Evolutionary conservation across 2,113 vertebrate genomes (phyloP), one percentile per base, ranked within the genome.

Genomic region (Takifugu flavidus): DNA sequence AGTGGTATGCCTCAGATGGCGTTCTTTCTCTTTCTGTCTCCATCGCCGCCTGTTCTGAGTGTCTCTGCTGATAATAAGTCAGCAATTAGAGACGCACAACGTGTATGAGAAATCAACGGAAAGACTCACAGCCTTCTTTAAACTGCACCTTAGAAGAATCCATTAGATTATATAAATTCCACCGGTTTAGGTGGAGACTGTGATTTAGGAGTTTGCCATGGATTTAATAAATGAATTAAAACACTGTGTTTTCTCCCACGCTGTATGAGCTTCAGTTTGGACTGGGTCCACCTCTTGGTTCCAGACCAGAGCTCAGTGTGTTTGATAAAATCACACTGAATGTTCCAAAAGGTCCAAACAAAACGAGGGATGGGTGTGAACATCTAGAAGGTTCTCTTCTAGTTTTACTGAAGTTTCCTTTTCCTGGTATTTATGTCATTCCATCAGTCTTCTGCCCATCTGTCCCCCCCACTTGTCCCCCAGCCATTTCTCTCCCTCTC

Each of bases 21-120:
- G 6, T 50, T 60, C 61, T 53, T 42, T 49, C 59, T 52, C 52
- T 66, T 65, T 46, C 42, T 61, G 27, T 70, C 63, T 47, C 65
- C 26, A 7, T 53, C 43, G 68, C 34, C 8, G 8, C 34, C 34
- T 39, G 34, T 39, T 39, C 34, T 39, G 34, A 39, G 34, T 39
- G 67, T 65, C 70, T 66, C 69, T 25, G 46, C 70, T 63, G 63
- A 66, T 74, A 74, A 72, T 76, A 68, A 75, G 73, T 76, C 65
- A n/a, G 13, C 53, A 14, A 39, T 39, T 39, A 39, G 34, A 39
- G 34, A 39, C 7, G 11, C 6, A 39, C 7, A 20, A 11, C 7
- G 34, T 10, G 8, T 39, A 10, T 39, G 34, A 11, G 34, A 39
- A 34, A 34, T 2, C 5, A 7, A 34, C 31, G 8, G 31, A 34